Base-by-base conservation (phyloP, 2,888 invertebrate species). In the Hanleya hanleyi region DNA sequence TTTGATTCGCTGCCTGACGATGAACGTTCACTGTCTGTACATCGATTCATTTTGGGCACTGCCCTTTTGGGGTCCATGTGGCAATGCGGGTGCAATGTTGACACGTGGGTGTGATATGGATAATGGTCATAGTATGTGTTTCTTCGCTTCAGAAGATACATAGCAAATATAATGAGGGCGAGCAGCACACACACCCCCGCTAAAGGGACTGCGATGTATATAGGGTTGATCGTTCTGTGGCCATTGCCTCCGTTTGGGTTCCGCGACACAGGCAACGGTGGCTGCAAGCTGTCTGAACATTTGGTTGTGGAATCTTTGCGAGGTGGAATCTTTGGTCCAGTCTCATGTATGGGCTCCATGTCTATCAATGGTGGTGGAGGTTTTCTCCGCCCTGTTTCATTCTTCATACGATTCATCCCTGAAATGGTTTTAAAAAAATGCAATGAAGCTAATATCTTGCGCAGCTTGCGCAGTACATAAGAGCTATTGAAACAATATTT, bases 121-220 rank as follows among this genome's bases (percentile, higher is more conserved):
- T 84, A 81, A 41, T 83, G 77, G 47, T 85, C 84, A 18, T 84
- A 84, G 62, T 83, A 82, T 68, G 83, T 83, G 47, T 82, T 86
- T 37, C 87, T 84, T 32, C 88, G 77, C 26, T 87, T 78, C 41
- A 90, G 79, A 7, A 90, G 81, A 67, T 88, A 88, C 79, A 89
- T 86, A 65, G 90, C 89, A 73, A 90, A 88, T 71, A 90, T 86
- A 41, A 89, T 86, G 9, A 90, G 85, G 26, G 88, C 87, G 36
- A 90, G 74, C 29, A 90, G 81, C 29, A 89, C 86, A 75, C 88
- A 87, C 2, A 89, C 85, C 1, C 90, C 90, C 0, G 88, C 88
- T 15, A 90, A 85, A 1, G 90, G 87, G 6, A 90, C 89, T 0
- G 88, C 89, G 41, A 90, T 87, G 77, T 89, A 89, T 33, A 90